Evolutionary conservation across 1,140 invertebrate species (phyloP).

Genomic region (Drosophila subobscura): DNA sequence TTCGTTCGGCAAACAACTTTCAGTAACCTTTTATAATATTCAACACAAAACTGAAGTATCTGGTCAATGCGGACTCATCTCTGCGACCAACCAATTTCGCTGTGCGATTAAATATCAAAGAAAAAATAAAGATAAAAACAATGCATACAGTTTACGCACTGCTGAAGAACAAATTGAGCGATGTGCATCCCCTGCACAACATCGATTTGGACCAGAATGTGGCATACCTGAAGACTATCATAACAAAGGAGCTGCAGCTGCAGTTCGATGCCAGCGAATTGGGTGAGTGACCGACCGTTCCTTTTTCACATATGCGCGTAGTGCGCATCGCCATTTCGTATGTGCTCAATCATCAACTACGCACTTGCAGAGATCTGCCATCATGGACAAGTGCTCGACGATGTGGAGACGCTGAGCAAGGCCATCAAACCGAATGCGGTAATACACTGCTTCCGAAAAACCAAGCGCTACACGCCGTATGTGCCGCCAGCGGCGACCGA

Average conservation of each 20-base stretch:
- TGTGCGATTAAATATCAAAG: too few species aligned
- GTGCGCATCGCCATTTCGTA: slow-evolving; percentile 7
- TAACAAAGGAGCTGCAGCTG: slow-evolving; percentile 65
- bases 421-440: slow-evolving; percentile 62
- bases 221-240: slow-evolving; percentile 62
- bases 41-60: too few species aligned
- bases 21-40: too few species aligned
- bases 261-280: slow-evolving; percentile 69
- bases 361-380: slow-evolving; percentile 65
- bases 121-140: slow-evolving; percentile 9
- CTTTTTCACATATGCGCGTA: not conserved
- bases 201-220: slow-evolving; percentile 71
- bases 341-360: slow-evolving; percentile 62
- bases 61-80: too few species aligned
- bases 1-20: too few species aligned
- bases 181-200: slow-evolving; percentile 68
- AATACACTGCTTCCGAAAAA: slow-evolving; percentile 75
- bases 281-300: slow-evolving; percentile 47
- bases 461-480: slow-evolving; percentile 63
- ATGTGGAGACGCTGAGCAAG: slow-evolving; percentile 42
- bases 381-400: slow-evolving; percentile 65
- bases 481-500: slow-evolving; percentile 56
- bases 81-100: too few species aligned
- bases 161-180: slow-evolving; percentile 71
- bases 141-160: slow-evolving; percentile 70